A percentile compares a stretch with the other conserved stretches of the same genome.
Evolutionary conservation across 2,797 vertebrate species (phyloP).

Genomic region (Poeciliopsis turneri): DNA sequence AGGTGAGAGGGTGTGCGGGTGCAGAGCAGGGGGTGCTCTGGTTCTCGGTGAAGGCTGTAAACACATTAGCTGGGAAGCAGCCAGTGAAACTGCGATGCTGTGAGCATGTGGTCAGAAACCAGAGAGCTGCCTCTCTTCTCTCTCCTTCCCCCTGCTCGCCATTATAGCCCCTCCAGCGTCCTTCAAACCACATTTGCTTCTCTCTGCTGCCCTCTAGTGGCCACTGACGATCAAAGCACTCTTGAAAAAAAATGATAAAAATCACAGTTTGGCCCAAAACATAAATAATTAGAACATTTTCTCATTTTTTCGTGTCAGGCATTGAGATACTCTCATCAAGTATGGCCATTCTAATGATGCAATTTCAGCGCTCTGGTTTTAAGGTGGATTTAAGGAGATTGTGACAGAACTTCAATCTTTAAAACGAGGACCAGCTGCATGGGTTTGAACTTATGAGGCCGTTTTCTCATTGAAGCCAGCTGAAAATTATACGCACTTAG

Average conservation of each 20-base stretch:
- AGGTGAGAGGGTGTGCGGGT: background rate
- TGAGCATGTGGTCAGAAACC: constrained; percentile 44
- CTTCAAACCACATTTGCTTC: constrained; percentile 41
- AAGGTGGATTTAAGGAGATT: background rate
- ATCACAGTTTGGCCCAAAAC: background rate
- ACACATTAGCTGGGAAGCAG: constrained; percentile 16
- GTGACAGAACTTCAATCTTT: background rate
- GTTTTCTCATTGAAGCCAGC: background rate
- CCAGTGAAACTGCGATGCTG: constrained; percentile 24
- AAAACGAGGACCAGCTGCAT: background rate
- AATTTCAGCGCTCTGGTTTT: background rate
- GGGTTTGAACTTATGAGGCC: background rate
- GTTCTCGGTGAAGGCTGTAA: background rate
- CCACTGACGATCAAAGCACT: background rate
- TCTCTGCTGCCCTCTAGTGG: constrained; percentile 69
- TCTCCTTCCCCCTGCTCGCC: constrained; percentile 19
- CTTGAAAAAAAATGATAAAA: background rate
- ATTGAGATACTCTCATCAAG: background rate
- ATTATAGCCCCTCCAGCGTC: constrained; percentile 57
- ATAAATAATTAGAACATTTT: background rate
- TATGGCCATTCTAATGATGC: background rate
- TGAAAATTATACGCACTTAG: background rate
- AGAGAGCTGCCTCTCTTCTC: constrained; percentile 18
- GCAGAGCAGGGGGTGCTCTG: background rate
- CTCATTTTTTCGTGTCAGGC: background rate